phyloP scores from a whole-genome alignment of 2,113 vertebrate species.

The Nycticorax nycticorax region DNA sequence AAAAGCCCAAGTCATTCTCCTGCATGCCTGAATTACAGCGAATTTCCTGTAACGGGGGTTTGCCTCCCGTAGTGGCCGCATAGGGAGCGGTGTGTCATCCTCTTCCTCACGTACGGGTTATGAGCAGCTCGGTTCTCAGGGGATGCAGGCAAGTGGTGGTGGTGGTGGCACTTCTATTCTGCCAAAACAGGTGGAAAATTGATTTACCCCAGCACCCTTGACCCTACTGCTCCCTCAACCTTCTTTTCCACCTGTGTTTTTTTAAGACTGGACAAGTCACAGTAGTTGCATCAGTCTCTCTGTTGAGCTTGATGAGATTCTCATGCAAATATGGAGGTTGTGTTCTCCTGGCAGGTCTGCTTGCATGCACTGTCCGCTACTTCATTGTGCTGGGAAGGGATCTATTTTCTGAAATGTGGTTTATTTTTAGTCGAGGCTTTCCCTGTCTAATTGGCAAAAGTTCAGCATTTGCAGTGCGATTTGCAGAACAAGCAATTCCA shows the following conservation, averaged over 20 bases:
- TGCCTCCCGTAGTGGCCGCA: rapidly evolving
- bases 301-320: not conserved
- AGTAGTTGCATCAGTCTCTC: not conserved
- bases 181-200: not conserved
- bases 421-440: slow-evolving; percentile 51
- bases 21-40: not conserved
- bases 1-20: not conserved
- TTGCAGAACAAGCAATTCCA: not conserved
- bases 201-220: not conserved
- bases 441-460: slow-evolving; percentile 28
- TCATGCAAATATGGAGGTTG: not conserved
- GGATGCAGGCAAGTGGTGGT: not conserved
- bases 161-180: not conserved
- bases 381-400: not conserved
- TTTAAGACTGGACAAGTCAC: not conserved
- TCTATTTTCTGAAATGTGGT: slow-evolving; percentile 28
- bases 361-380: not conserved
- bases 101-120: rapidly evolving
- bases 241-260: rapidly evolving
- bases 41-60: not conserved
- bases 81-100: not conserved
- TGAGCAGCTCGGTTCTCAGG: not conserved
- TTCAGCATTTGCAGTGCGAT: not conserved
- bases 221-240: not conserved
- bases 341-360: not conserved